These are phyloP conservation scores for Tenthredo scrophulariae DNA, from an alignment of 2,888 invertebrate species.

Conservation along the genomic window DNA sequence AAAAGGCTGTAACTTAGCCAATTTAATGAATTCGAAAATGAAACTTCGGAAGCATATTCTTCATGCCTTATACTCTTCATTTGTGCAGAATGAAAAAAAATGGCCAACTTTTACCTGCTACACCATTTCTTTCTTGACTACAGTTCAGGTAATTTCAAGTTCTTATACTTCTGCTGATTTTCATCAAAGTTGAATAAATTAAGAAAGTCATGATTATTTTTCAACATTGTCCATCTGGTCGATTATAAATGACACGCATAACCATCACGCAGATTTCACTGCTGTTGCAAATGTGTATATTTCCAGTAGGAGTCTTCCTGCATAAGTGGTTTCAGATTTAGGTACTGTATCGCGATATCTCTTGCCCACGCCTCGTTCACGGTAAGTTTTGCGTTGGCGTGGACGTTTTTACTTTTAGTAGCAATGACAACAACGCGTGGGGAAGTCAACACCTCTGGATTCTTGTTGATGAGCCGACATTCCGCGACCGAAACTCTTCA, in stretches of 20 bases:
- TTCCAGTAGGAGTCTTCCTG: background rate
- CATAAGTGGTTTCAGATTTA: background rate
- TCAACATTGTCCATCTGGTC: background rate
- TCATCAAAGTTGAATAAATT: background rate
- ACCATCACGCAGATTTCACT: background rate
- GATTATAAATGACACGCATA: background rate
- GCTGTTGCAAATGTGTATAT: background rate
- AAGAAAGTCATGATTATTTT: background rate
- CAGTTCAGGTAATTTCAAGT: background rate
- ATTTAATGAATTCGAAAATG: too few relatives aligned
- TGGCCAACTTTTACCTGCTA: too few relatives aligned
- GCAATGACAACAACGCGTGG: constrained; percentile 45
- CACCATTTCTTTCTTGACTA: background rate
- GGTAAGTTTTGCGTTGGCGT: constrained; percentile 25
- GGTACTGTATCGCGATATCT: background rate
- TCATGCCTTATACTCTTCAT: too few relatives aligned
- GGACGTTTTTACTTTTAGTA: constrained; percentile 8
- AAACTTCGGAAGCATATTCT: too few relatives aligned
- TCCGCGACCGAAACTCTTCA: constrained; percentile 48
- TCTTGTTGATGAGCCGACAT: constrained; percentile 28
- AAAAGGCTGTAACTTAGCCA: too few relatives aligned
- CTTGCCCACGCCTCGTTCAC: background rate
- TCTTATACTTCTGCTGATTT: background rate
- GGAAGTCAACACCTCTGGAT: constrained; percentile 37
- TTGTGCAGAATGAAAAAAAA: too few relatives aligned